Conservation (phyloP, 2,888 invertebrate genomes). For the Hypena proboscidalis region DNA sequence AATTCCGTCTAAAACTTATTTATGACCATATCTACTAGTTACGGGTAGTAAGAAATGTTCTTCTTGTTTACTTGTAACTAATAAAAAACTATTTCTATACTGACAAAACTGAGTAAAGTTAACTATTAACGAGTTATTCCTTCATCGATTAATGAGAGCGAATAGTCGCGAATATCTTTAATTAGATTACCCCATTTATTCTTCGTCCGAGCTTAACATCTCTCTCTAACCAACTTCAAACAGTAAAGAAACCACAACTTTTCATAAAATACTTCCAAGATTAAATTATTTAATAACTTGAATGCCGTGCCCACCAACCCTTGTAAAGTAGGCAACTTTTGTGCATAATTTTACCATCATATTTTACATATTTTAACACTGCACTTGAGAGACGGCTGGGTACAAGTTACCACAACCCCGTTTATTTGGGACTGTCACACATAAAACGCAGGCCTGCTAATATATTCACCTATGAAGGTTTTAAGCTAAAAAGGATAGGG, state of each 20-base stretch:
- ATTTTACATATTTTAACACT: slow-evolving; percentile 40
- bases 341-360: slow-evolving; percentile 29
- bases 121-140: no score
- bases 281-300: slow-evolving; percentile 10
- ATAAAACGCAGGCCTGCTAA: slow-evolving; percentile 32
- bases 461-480: slow-evolving; percentile 34
- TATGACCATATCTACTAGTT: no score
- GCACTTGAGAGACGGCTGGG: slow-evolving; percentile 22
- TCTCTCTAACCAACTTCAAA: neutral
- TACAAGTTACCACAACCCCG: slow-evolving; percentile 25
- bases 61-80: no score
- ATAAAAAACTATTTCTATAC: no score
- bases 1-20: no score
- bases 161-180: no score
- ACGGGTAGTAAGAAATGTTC: no score
- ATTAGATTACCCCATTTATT: no score
- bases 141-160: no score
- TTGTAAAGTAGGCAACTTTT: slow-evolving; percentile 23
- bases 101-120: no score
- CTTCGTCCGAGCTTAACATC: no score
- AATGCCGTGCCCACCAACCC: slow-evolving; percentile 14
- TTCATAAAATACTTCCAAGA: neutral
- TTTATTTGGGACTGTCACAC: slow-evolving; percentile 27
- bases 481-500: slow-evolving; percentile 32
- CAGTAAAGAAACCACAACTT: slow-evolving; percentile 15